Evolutionary conservation across 2,113 vertebrate species (phyloP).

Genomic region (Myodes glareolus): DNA sequence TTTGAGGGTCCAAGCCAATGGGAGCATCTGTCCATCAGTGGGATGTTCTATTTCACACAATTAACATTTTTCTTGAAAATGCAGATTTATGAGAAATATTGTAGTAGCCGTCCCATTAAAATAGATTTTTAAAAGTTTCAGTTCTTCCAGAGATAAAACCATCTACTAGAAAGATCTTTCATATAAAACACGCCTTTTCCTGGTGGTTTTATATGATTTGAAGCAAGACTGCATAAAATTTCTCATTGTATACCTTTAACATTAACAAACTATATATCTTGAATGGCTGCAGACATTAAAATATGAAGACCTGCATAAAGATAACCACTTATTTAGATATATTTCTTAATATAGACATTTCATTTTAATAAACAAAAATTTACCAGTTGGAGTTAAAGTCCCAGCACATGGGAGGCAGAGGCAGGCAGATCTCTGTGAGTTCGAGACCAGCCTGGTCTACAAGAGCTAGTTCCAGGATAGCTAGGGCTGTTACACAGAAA

Average conservation of each 20-base stretch:
- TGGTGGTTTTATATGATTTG: not conserved
- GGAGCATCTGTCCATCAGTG: not conserved
- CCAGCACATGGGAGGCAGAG: too few relatives aligned
- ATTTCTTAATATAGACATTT: not conserved
- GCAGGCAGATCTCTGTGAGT: too few relatives aligned
- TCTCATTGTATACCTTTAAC: not conserved
- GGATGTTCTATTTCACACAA: not conserved
- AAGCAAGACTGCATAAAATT: not conserved
- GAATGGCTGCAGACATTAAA: not conserved
- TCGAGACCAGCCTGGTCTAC: too few relatives aligned
- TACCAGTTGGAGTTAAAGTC: not conserved
- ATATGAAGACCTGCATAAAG: not conserved
- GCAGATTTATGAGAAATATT: not conserved
- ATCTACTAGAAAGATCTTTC: not conserved
- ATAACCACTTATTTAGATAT: not conserved
- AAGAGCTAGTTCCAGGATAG: too few relatives aligned
- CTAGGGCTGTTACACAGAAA: too few relatives aligned
- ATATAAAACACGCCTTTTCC: not conserved
- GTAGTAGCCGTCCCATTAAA: not conserved
- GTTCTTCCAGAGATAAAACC: not conserved
- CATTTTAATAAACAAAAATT: constrained; percentile 2
- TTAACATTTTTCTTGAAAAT: not conserved
- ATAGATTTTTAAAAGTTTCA: constrained; percentile 17
- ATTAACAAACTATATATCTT: not conserved
- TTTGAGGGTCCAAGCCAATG: not conserved